Percentiles rank a stretch among this genome's conserved stretches.
These are phyloP conservation scores for Rhodophaea formosa DNA, from an alignment of 2,888 invertebrate genomes.

Conservation along the genomic window DNA sequence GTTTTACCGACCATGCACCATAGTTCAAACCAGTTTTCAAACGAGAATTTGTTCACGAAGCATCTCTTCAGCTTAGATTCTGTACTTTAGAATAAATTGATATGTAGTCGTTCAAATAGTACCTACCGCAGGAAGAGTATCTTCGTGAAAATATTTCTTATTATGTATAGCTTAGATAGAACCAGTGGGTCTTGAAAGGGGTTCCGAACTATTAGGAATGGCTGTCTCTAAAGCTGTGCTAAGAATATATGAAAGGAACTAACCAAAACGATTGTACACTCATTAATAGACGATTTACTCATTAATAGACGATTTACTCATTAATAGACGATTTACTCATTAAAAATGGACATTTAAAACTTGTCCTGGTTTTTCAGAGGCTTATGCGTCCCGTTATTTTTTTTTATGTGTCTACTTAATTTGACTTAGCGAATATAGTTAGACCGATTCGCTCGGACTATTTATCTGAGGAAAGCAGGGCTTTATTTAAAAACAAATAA, in stretches of 20 bases:
- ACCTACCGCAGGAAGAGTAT: constrained; percentile 3
- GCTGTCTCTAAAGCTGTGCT: not conserved
- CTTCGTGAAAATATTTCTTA: constrained; percentile 17
- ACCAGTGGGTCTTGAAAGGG: constrained; percentile 27
- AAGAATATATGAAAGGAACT: not conserved
- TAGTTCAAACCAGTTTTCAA: constrained; percentile 52
- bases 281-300: too few relatives aligned
- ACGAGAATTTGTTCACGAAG: constrained; percentile 27
- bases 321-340: too few relatives aligned
- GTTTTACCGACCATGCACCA: constrained; percentile 42
- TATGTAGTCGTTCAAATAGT: constrained; percentile 16
- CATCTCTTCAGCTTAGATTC: constrained; percentile 22
- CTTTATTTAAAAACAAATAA: too few relatives aligned
- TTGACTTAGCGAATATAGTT: too few relatives aligned
- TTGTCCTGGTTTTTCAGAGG: too few relatives aligned
- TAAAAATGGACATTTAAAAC: too few relatives aligned
- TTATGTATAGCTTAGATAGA: constrained; percentile 44
- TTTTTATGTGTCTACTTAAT: too few relatives aligned
- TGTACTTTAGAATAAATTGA: constrained; percentile 23
- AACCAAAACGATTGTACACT: too few relatives aligned
- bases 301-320: too few relatives aligned
- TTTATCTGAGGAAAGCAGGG: too few relatives aligned
- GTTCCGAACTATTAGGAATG: not conserved
- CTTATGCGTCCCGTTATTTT: too few relatives aligned
- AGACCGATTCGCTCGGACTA: too few relatives aligned